Evolutionary conservation across 2,888 invertebrate species (phyloP).

Genomic region (Cetonia aurata): DNA sequence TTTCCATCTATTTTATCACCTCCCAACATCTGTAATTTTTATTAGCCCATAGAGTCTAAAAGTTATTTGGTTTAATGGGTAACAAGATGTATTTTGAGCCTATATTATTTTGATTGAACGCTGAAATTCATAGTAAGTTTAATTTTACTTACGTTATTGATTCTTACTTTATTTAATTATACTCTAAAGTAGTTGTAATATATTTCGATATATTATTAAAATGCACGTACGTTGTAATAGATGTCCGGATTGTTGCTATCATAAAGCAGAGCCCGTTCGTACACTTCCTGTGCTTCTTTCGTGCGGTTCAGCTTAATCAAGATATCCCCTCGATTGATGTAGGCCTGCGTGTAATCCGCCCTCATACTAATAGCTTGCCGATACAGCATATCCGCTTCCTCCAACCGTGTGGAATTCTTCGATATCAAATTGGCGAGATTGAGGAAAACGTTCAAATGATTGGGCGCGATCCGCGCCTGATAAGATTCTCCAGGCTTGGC

Average conservation of each 20-base stretch:
- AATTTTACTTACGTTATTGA: too few species aligned
- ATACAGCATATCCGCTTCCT: constrained; percentile 95
- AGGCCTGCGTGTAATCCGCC: constrained; percentile 95
- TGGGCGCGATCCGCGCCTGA: constrained; percentile 95
- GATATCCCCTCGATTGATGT: constrained; percentile 97
- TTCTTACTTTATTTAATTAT: too few species aligned
- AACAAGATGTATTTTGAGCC: too few species aligned
- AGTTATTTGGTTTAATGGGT: too few species aligned
- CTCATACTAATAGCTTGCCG: constrained; percentile 97
- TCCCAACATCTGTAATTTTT: too few species aligned
- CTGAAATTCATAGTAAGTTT: too few species aligned
- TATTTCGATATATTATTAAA: neutral
- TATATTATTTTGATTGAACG: too few species aligned
- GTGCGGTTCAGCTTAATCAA: constrained; percentile 94
- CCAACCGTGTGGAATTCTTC: constrained; percentile 89
- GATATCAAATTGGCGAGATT: constrained; percentile 96
- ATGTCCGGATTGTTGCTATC: constrained; percentile 95
- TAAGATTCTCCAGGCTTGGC: constrained; percentile 95
- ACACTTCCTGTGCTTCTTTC: constrained; percentile 94
- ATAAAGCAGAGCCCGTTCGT: constrained; percentile 91
- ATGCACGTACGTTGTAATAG: constrained; percentile 87
- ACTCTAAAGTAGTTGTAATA: too few species aligned
- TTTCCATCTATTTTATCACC: too few species aligned
- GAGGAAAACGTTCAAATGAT: constrained; percentile 95
- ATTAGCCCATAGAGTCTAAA: too few species aligned